Base-by-base conservation (phyloP, 2,113 vertebrate genomes). In the Ophiodon elongatus region DNA sequence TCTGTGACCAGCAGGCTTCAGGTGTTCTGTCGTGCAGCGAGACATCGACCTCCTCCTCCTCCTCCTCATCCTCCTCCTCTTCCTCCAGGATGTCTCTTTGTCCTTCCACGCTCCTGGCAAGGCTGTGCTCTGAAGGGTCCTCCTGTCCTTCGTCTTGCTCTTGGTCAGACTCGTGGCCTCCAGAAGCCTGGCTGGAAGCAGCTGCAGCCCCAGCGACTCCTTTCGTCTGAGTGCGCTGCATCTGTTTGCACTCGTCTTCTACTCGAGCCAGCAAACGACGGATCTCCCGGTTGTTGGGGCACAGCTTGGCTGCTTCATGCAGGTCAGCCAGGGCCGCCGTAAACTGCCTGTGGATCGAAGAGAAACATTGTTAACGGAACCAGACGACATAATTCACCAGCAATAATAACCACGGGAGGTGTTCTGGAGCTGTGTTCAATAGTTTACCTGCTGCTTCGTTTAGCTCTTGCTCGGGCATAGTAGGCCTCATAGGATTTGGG, bases 371-470 rank as follows among this genome's bases (percentile, higher is more conserved):
- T 79, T 25, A 81, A 10, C 31, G 21, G 39, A 76, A 41, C 76
- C 50, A 72, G 15, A 62, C 17, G 35, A 37, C 33, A 72, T 45
- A 52, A 33, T 31, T 45, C 33, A 52, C 14, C 10, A 25, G 0
- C 56, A 43, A 19, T 1, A 37, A 35, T 9, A 13, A 29, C 45
- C 6, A 29, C 5, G 23, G 63, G 39, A 13, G 47, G 60, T 27
- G 50, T 6, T 50, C 35, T 23, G 54, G 39, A 7, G 37, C 66
- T 41, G 47, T 8, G 59, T 29, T 15, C 50, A 80, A 52, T 27
- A 41, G n/a, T 72, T 91, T 96, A 99, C 98, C 98, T 99, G 98
- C 98, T 99, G 93, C 97, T 99, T 73, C 98, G 96, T 92, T 99
- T 99, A 3, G 98, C 98, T 91, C 98, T 95, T 6, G 98, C 98